Conservation (phyloP, 2,113 vertebrate genomes). For the Mesembrinibis cayennensis region DNA sequence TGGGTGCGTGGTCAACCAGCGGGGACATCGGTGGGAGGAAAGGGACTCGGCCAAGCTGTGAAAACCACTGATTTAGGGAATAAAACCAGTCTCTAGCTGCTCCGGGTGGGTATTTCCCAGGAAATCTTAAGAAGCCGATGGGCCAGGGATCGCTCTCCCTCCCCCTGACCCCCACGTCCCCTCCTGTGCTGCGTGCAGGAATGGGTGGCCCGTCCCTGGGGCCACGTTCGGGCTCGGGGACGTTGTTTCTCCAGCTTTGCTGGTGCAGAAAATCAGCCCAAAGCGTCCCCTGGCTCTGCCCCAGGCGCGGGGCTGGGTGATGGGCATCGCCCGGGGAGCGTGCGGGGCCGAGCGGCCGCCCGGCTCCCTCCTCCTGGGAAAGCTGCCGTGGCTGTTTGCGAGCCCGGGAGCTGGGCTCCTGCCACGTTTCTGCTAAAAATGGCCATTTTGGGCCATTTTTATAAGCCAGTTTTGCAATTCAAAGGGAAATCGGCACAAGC, state of each 20-base stretch:
- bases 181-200: accelerated
- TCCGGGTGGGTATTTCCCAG: background rate
- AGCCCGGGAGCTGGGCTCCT: background rate
- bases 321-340: background rate
- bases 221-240: accelerated
- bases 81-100: background rate
- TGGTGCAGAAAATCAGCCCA: background rate
- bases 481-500: background rate
- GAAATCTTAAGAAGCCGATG: background rate
- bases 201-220: background rate
- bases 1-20: accelerated
- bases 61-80: background rate
- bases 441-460: background rate
- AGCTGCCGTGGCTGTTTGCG: background rate
- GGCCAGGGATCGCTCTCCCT: background rate
- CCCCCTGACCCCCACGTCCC: accelerated
- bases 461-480: background rate
- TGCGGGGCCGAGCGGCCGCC: accelerated
- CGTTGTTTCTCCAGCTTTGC: background rate
- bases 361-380: background rate
- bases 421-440: background rate
- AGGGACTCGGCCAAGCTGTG: background rate
- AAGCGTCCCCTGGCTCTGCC: background rate
- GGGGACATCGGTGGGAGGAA: background rate
- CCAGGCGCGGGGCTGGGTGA: accelerated